Conservation (phyloP, 2,888 invertebrate species). For the Sipunculus nudus region DNA sequence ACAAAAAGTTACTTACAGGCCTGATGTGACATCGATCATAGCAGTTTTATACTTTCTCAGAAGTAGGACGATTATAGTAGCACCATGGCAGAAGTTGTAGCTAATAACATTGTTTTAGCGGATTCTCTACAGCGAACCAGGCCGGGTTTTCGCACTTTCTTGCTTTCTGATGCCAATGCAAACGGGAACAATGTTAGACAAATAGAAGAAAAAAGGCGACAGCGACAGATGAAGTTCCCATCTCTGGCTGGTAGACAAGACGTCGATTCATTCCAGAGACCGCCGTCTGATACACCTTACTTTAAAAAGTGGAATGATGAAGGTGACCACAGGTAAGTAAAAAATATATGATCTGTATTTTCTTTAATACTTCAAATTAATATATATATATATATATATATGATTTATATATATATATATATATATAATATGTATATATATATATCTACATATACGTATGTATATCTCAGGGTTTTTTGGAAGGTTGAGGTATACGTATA, state of each 20-base stretch:
- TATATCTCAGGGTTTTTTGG: too few species aligned
- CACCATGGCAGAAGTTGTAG: constrained; percentile 20
- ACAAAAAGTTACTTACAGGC: too few species aligned
- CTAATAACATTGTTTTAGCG: constrained; percentile 37
- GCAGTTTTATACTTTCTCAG: too few species aligned
- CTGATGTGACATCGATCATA: too few species aligned
- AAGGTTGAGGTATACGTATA: too few species aligned
- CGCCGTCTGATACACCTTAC: constrained; percentile 28
- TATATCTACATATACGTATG: too few species aligned
- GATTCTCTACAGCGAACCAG: constrained; percentile 54
- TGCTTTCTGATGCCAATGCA: constrained; percentile 53
- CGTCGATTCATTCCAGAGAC: constrained; percentile 51
- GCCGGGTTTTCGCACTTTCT: constrained; percentile 50
- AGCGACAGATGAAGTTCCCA: constrained; percentile 59
- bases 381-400: too few species aligned
- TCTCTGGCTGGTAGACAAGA: constrained; percentile 50
- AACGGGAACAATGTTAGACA: constrained; percentile 51
- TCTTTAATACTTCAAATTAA: too few species aligned
- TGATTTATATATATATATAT: too few species aligned
- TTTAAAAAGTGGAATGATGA: constrained; percentile 58
- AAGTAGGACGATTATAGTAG: not conserved
- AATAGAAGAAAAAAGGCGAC: constrained; percentile 53
- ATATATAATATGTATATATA: too few species aligned
- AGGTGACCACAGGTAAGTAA: constrained; percentile 53
- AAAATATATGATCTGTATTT: too few species aligned